phyloP scores from a whole-genome alignment of 1,140 invertebrate genomes.

The Pararge aegeria region DNA sequence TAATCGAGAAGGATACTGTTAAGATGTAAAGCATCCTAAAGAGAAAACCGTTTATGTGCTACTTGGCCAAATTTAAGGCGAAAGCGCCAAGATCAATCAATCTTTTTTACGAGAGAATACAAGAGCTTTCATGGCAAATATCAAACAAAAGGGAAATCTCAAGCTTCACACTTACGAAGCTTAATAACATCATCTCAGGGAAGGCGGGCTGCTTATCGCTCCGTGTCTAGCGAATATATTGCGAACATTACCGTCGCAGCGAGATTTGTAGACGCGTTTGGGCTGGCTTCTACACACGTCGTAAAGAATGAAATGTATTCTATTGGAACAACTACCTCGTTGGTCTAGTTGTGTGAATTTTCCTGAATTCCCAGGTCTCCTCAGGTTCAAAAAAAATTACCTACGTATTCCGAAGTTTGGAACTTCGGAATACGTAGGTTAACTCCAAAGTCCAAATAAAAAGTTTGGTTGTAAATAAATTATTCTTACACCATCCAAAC shows the following conservation, averaged over 20 bases:
- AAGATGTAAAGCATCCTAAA: too few species aligned
- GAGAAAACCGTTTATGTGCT: neutral
- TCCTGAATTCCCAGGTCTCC: too few species aligned
- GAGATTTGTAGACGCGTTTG: constrained; percentile 15
- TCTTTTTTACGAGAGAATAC: neutral
- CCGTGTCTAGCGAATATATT: constrained; percentile 16
- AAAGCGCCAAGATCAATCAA: neutral
- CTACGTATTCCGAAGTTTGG: too few species aligned
- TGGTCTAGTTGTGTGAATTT: too few species aligned
- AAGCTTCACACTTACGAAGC: constrained; percentile 6
- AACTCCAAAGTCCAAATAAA: too few species aligned
- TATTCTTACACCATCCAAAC: too few species aligned
- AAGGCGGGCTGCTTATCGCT: constrained; percentile 15
- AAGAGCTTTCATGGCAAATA: constrained; percentile 3
- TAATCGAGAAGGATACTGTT: too few species aligned
- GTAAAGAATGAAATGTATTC: neutral
- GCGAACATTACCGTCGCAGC: constrained; percentile 12
- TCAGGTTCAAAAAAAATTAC: too few species aligned
- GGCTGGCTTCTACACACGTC: neutral
- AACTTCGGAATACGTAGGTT: too few species aligned
- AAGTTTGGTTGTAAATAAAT: too few species aligned
- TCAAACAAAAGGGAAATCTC: constrained; percentile 12
- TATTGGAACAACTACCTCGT: too few species aligned
- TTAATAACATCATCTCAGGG: constrained; percentile 11
- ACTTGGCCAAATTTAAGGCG: neutral